Evolutionary conservation across 2,113 vertebrate species (phyloP).

Genomic region (Lepus americanus): DNA sequence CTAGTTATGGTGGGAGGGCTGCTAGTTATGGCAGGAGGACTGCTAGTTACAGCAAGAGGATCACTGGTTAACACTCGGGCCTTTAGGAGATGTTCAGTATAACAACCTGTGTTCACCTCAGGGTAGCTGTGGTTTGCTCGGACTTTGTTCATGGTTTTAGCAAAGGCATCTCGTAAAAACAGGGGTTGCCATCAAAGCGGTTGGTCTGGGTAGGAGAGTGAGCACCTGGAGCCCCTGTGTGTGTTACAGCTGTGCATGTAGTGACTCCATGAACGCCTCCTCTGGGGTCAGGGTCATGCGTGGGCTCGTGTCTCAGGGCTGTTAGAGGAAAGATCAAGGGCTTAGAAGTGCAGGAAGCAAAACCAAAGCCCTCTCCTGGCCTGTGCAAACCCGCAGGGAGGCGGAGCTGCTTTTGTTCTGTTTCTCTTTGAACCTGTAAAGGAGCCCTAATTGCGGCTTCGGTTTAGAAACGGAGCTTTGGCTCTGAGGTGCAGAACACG

Average conservation of each 20-base stretch:
- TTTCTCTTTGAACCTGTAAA: neutral
- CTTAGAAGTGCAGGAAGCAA: neutral
- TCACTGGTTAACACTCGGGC: no score
- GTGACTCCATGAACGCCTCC: neutral
- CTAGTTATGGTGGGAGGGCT: no score
- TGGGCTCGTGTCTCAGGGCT: neutral
- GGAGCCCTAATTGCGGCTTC: neutral
- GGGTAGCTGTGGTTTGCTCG: neutral
- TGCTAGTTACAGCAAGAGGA: neutral
- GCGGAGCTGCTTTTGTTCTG: neutral
- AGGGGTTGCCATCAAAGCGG: accelerated
- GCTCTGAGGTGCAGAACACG: neutral
- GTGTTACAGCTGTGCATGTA: accelerated
- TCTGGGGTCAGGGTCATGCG: neutral
- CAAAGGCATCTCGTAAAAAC: neutral
- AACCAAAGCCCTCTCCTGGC: neutral
- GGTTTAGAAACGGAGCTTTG: neutral
- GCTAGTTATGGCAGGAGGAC: neutral
- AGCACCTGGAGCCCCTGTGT: neutral
- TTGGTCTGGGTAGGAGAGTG: accelerated
- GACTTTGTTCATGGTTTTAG: neutral
- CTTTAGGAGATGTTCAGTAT: neutral
- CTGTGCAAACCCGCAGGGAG: accelerated
- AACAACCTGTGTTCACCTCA: no score
- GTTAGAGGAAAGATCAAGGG: neutral